Evolutionary conservation across 35 echinoderm and acorn worm genomes (phyloP).

Genomic region (Heliocidaris tuberculata): DNA sequence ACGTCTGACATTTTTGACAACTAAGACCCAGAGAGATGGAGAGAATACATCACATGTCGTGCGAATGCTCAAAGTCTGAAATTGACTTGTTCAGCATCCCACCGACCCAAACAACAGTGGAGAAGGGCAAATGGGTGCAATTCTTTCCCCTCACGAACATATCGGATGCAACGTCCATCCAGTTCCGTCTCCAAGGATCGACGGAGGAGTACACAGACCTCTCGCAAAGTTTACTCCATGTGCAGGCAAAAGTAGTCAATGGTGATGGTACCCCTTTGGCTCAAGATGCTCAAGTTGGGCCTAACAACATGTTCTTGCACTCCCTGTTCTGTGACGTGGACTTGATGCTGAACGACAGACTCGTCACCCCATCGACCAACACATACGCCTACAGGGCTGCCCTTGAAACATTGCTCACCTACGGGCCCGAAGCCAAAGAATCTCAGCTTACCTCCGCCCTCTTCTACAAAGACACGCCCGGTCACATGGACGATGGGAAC

Average conservation of each 20-base stretch:
- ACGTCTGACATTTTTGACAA: conserved; percentile 51
- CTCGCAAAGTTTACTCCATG: conserved; percentile 53
- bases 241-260: conserved; percentile 54
- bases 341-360: too few species aligned
- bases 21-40: conserved; percentile 41
- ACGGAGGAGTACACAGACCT: conserved; percentile 66
- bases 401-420: too few species aligned
- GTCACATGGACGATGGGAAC: too few species aligned
- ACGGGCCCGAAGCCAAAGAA: too few species aligned
- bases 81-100: too few species aligned
- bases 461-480: too few species aligned
- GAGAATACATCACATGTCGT: conserved; percentile 50
- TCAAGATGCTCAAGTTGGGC: conserved; percentile 41
- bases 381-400: too few species aligned
- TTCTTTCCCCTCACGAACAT: conserved; percentile 54
- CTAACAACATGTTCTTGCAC: conserved; percentile 62
- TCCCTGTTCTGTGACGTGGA: conserved; percentile 64
- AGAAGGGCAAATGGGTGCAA: conserved; percentile 54
- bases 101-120: too few species aligned
- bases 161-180: conserved; percentile 42
- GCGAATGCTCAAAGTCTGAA: too few species aligned
- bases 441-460: too few species aligned
- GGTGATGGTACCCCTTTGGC: conserved; percentile 33
- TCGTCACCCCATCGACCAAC: too few species aligned
- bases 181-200: conserved; percentile 58